Conservation (phyloP, 2,113 vertebrate genomes). For the Gadus macrocephalus region DNA sequence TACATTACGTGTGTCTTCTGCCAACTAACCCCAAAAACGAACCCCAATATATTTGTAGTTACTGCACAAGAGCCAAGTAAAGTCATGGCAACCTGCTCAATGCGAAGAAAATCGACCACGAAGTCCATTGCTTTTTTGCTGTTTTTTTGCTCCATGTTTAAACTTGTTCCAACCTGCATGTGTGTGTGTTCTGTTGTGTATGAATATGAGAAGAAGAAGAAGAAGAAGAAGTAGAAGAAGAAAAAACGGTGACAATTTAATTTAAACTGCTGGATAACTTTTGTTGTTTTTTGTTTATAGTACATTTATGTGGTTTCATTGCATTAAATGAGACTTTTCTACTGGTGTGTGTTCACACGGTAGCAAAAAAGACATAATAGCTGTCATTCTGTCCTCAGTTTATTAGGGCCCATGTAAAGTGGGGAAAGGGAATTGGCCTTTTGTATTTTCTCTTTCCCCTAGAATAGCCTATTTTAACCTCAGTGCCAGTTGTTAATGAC, state of each 20-base stretch:
- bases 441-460: slow-evolving; percentile 32
- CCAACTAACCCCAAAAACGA: slow-evolving; percentile 17
- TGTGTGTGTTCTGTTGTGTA: slow-evolving; percentile 47
- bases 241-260: slow-evolving; percentile 45
- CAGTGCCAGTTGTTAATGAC: slow-evolving; percentile 38
- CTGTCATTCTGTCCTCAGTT: slow-evolving; percentile 32
- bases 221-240: slow-evolving; percentile 22
- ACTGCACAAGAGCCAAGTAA: slow-evolving; percentile 43
- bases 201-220: slow-evolving; percentile 50
- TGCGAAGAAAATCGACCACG: slow-evolving; percentile 13
- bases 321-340: slow-evolving; percentile 60
- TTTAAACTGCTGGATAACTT: slow-evolving; percentile 4
- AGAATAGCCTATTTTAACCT: slow-evolving; percentile 26
- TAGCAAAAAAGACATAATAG: slow-evolving; percentile 19
- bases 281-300: slow-evolving; percentile 6
- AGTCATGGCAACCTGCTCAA: slow-evolving; percentile 20
- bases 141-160: slow-evolving; percentile 37
- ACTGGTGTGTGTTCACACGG: slow-evolving; percentile 35
- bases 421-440: slow-evolving; percentile 32
- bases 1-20: slow-evolving; percentile 24
- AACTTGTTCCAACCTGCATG: slow-evolving; percentile 51
- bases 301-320: slow-evolving; percentile 39
- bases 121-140: no score
- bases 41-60: slow-evolving; percentile 18
- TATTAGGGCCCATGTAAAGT: slow-evolving; percentile 23